Base-by-base conservation (phyloP, 1,140 invertebrate species). In the Laupala kohalensis region DNA sequence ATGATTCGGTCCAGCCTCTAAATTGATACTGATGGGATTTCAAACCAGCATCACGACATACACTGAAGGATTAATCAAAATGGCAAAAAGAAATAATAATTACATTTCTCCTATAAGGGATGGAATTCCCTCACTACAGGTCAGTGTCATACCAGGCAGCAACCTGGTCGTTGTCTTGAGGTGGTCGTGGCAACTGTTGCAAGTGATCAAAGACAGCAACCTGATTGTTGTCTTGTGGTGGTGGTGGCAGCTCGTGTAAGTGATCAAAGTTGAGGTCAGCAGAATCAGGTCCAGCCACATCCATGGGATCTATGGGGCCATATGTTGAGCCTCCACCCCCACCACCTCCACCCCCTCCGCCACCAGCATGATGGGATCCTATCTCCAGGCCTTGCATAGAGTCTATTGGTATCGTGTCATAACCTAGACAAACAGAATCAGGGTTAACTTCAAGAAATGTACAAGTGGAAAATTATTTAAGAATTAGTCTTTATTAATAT, bases 91-190 rank as follows among this genome's bases (percentile, higher is more conserved):
- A n/a, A n/a, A n/a, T n/a, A n/a, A n/a, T n/a, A n/a, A n/a, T n/a
- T n/a, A n/a, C n/a, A n/a, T n/a, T n/a, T n/a, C n/a, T n/a, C n/a
- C n/a, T n/a, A n/a, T n/a, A n/a, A 66, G 9, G 64, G 23, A 23
- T 23, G 64, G 64, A 63, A n/a, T 24, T 27, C 25, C 23, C n/a
- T 9, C 25, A 72, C 71, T 90, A 97, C 77, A 97, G 89, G 82
- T 97, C 95, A 74, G 95, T 97, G 82, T 97, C 95, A 83, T 96
- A 96, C 95, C 95, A 96, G 76, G 94, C 92, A 74, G 93, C 92
- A 70, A 93, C 89, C 78, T 95, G 92, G 79, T 90, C 92, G 81
- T 94, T 93, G 79, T 94, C 93, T 76, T 91, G 90, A 68, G 93
- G 92, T 64, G 93, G 94, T 67, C 83, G 82, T 69, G 91, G 90